phyloP scores from a whole-genome alignment of 1,140 invertebrate genomes.

The Melipona quadrifasciata region DNA sequence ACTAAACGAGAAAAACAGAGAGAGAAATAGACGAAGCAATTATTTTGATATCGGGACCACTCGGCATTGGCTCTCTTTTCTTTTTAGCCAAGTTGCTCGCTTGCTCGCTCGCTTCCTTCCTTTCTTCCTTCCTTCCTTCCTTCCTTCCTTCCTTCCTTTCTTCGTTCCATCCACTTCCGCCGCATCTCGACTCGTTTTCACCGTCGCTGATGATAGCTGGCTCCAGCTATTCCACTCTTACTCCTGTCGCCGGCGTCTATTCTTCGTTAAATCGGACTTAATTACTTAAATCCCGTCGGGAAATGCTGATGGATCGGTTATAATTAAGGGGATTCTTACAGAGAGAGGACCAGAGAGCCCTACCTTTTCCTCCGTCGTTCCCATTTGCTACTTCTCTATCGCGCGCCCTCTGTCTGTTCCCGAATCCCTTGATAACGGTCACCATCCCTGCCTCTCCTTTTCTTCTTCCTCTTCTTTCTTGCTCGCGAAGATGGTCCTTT shows the following conservation, averaged over 20 bases:
- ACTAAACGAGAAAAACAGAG: not conserved
- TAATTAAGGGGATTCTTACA: constrained; percentile 70
- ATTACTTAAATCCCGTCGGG: constrained; percentile 72
- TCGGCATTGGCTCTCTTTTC: constrained; percentile 50
- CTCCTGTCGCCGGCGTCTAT: constrained; percentile 66
- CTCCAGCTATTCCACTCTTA: constrained; percentile 63
- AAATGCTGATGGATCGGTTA: constrained; percentile 72
- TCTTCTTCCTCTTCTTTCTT: not conserved
- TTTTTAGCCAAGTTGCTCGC: not conserved
- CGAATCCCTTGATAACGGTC: constrained; percentile 11
- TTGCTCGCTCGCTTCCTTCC: not conserved
- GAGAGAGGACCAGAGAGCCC: constrained; percentile 33
- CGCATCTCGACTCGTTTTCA: constrained; percentile 37
- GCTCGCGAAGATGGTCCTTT: constrained; percentile 52
- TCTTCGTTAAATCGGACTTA: constrained; percentile 74
- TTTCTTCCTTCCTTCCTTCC: not conserved
- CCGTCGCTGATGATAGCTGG: constrained; percentile 56
- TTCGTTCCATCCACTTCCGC: constrained; percentile 30
- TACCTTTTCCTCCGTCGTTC: not conserved
- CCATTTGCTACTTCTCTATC: constrained; percentile 2
- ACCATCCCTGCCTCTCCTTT: too few species aligned
- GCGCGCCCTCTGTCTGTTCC: constrained; percentile 2
- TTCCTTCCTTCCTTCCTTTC: constrained; percentile 38
- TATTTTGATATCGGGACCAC: constrained; percentile 72
- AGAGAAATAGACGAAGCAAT: constrained; percentile 62